Evolutionary conservation across 2,797 vertebrate genomes (phyloP), one percentile per base, ranked within the genome.

Genomic region (Balearica regulorum): DNA sequence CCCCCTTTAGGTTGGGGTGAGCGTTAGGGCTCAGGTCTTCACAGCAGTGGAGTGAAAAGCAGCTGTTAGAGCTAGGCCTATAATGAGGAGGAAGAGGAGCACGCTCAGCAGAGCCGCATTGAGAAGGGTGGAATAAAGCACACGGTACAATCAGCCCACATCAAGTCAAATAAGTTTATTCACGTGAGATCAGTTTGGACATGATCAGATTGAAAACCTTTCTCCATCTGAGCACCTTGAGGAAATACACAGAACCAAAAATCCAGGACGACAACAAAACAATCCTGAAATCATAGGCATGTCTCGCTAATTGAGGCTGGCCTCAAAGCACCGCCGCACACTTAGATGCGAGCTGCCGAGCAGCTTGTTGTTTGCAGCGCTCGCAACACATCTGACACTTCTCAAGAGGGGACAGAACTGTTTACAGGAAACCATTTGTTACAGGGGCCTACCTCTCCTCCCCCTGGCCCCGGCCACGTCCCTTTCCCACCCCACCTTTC

Each of bases 401-500:
- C 80, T 79, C 83, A 16, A 76, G 86, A 91, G 73, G 94, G 84
- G 90, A 95, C 85, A 79, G 31, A 65, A 64, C 75, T 75, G 89
- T 92, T 96, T 64, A 91, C 95, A 96, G 94, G 96, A 95, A 94
- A 24, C 96, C 95, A 95, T 96, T 96, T 96, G 96, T 96, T 57
- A 87, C 76, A 26, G 70, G 53, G 69, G 31, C 41, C 2, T 5
- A 78, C 75, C 48, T 66, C 84, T 89, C 89, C 89, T 87, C 78
- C 92, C 44, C 51, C 68, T 11, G 0, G 22, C 60, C 71, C 76
- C 1, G 0, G 64, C 13, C 1, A 85, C 1, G 0, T 78, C 85
- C 71, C 68, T 54, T 89, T 85, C 92, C 89, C 95, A 93, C 60
- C 72, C 87, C 57, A 94, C 94, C 95, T 94, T 94, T 93, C 93